phyloP scores from a whole-genome alignment of 53 echinoderm and acorn worm genomes.

The Luidia sarsii region DNA sequence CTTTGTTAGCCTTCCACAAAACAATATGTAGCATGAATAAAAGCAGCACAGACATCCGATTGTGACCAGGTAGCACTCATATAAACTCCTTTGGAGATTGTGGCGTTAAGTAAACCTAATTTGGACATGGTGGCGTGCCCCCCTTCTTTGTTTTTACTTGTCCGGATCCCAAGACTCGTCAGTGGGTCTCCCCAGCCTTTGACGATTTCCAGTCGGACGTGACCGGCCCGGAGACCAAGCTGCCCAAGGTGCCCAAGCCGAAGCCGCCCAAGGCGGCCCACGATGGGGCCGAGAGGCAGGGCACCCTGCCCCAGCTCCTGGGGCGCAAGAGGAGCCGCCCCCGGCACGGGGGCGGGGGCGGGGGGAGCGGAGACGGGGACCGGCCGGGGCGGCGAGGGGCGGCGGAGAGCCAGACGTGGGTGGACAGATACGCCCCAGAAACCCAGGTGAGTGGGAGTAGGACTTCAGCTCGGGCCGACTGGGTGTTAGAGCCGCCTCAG shows the following conservation, averaged over 20 bases:
- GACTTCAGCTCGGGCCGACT: no score
- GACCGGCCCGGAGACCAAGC: not conserved
- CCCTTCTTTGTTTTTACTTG: not conserved
- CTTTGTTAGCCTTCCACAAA: no score
- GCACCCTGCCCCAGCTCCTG: conserved; percentile 9
- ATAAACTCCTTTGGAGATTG: not conserved
- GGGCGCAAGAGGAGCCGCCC: conserved; percentile 34
- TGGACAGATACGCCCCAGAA: conserved; percentile 70
- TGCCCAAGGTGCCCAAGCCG: not conserved
- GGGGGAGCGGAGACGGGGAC: conserved; percentile 1
- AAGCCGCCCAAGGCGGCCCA: not conserved
- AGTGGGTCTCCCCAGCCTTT: conserved; percentile 91
- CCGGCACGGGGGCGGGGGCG: conserved; percentile 2
- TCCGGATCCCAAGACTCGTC: conserved; percentile 36
- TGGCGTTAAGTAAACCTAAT: not conserved
- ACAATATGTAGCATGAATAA: no score
- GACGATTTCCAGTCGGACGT: conserved; percentile 56
- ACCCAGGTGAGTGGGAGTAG: conserved; percentile 50
- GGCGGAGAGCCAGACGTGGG: conserved; percentile 66
- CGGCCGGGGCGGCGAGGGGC: conserved; percentile 23
- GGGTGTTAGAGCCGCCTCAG: no score
- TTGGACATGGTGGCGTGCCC: not conserved
- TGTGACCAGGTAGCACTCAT: no score
- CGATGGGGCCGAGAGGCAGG: not conserved
- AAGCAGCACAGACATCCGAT: no score